Conservation (phyloP, 1,140 invertebrate species). For the Aricia agestis region DNA sequence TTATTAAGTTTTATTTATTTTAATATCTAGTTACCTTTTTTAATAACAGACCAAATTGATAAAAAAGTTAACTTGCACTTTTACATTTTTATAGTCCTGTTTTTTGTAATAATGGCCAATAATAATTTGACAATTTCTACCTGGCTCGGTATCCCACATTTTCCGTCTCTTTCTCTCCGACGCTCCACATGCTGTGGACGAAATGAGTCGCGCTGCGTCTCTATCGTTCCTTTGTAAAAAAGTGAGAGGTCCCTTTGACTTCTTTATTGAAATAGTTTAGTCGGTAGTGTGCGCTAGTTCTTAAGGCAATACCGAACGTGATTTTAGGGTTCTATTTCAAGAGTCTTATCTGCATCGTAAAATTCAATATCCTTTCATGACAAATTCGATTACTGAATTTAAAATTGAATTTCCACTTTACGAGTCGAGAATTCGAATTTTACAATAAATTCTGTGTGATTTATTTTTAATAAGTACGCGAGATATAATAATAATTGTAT, state of each 20-base stretch:
- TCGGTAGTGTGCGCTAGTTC: conserved; percentile 14
- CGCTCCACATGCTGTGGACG: not conserved
- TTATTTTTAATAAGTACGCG: not conserved
- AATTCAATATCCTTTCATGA: conserved; percentile 5
- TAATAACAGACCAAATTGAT: too few relatives aligned
- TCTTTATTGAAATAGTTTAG: conserved; percentile 15
- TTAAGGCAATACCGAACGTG: not conserved
- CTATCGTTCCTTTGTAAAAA: conserved; percentile 10
- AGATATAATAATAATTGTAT: not conserved
- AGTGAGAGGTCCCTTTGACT: conserved; percentile 13
- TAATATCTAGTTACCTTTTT: too few relatives aligned
- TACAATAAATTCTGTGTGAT: not conserved
- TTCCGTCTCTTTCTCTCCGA: conserved; percentile 8
- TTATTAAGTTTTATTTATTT: too few relatives aligned
- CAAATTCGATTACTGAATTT: not conserved
- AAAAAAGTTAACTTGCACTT: too few relatives aligned
- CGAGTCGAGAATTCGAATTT: not conserved
- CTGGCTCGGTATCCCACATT: not conserved
- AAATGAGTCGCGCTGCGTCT: conserved; percentile 9
- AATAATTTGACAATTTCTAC: conserved; percentile 16
- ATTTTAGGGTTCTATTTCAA: conserved; percentile 13
- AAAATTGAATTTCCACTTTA: not conserved
- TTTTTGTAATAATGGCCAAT: not conserved
- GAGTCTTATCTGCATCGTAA: not conserved
- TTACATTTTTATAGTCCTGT: not conserved